Evolutionary conservation across 2,888 invertebrate genomes (phyloP), one percentile per base, ranked within the genome.

Genomic region (Anodontia alba): DNA sequence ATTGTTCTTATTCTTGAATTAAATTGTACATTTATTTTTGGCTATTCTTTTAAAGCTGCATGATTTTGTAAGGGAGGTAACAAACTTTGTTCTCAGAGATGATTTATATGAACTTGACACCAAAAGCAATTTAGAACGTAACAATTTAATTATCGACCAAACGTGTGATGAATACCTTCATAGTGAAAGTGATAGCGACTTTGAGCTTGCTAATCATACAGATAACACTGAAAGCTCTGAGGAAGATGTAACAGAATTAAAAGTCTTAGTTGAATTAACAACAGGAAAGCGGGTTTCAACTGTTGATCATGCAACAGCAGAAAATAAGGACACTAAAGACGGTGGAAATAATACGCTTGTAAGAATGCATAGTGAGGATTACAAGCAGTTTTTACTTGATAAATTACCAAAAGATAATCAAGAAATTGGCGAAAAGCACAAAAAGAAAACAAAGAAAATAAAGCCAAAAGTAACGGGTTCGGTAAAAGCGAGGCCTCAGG

Each of bases 41-140:
- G n/a, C n/a, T n/a, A n/a, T 38, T 38, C 38, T 38, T 38, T 38
- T 38, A 46, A 80, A 85, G 85, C 82, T 85, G 80, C 82, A 70
- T 26, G 82, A 85, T 0, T 85, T 76, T 73, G 69, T 83, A 20
- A 57, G 78, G 57, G 85, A 85, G 57, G 69, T 83, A 51, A 78
- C 80, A 20, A 51, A 81, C 57, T 36, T 83, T 69, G 49, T 84
- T 46, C 46, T 46, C 8, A 20, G 17, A 46, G 46, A 46, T 20
- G 46, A 46, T 46, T 38, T 38, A 38, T 46, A 20, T 20, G 3
- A 15, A 3, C 15, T 3, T 46, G 17, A 46, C 46, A 15, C 46
- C 15, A 46, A 8, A 20, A 3, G 17, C 20, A 20, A 12, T 20
- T 15, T 20, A 2, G 20, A 20, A 20, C 17, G 3, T 46, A 17